Evolutionary conservation across 2,888 invertebrate genomes (phyloP).

Genomic region (Ormyrus nitidulus): DNA sequence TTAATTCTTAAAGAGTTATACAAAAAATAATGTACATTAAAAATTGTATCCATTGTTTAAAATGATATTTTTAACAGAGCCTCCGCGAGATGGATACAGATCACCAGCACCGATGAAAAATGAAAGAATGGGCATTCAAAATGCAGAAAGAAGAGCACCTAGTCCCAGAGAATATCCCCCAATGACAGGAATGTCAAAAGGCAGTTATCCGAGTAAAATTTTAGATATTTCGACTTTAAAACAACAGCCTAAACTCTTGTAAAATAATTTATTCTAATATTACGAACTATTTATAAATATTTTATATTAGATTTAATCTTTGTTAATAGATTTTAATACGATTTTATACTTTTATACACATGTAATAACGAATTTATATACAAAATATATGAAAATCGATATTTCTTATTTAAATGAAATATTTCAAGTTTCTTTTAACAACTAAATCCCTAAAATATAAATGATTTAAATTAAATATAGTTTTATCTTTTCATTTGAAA

Average conservation of each 20-base stretch:
- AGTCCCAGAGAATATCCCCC: slow-evolving; percentile 52
- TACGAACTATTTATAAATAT: slow-evolving; percentile 33
- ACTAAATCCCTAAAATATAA: not conserved
- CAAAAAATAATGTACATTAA: not conserved
- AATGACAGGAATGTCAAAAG: slow-evolving; percentile 62
- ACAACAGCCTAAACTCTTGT: slow-evolving; percentile 82
- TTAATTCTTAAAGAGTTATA: not conserved
- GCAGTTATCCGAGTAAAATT: slow-evolving; percentile 77
- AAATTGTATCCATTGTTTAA: not conserved
- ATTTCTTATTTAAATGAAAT: slow-evolving; percentile 17
- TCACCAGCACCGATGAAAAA: slow-evolving; percentile 19
- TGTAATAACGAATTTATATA: slow-evolving; percentile 30
- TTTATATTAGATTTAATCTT: slow-evolving; percentile 28
- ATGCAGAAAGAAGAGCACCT: slow-evolving; percentile 53
- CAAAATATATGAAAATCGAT: not conserved
- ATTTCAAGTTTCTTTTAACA: not conserved
- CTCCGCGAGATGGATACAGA: slow-evolving; percentile 37
- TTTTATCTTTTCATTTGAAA: slow-evolving; percentile 2
- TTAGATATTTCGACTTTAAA: slow-evolving; percentile 83
- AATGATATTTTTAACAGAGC: slow-evolving; percentile 32
- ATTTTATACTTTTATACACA: slow-evolving; percentile 48
- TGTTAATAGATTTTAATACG: slow-evolving; percentile 38
- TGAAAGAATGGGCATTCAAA: slow-evolving; percentile 47
- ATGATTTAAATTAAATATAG: not conserved
- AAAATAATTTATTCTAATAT: slow-evolving; percentile 54